Conservation (phyloP, 2,888 invertebrate species). For the Allophyes oxyacanthae region DNA sequence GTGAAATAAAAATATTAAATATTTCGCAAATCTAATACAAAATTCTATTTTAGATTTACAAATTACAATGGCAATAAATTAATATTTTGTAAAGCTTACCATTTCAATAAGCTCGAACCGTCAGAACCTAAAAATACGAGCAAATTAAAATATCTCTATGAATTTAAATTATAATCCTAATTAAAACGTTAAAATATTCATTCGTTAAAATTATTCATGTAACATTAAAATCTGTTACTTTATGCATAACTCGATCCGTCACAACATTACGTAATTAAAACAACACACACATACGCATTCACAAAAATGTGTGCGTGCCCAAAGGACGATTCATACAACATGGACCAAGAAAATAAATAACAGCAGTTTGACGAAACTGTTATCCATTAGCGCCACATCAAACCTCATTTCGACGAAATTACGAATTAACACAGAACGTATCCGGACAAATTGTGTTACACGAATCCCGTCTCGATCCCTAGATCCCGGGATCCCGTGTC, state of each 20-base stretch:
- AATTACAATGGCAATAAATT: no score
- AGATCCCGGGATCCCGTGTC: constrained; percentile 42
- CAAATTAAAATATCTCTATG: constrained; percentile 14
- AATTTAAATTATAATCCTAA: constrained; percentile 37
- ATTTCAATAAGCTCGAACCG: no score
- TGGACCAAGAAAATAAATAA: constrained; percentile 46
- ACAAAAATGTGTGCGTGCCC: constrained; percentile 7
- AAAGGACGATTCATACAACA: constrained; percentile 34
- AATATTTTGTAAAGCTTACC: no score
- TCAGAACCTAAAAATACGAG: background rate
- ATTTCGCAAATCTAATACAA: background rate
- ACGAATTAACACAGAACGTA: constrained; percentile 57
- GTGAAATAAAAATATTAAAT: background rate
- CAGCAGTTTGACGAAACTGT: constrained; percentile 51
- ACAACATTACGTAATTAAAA: constrained; percentile 12
- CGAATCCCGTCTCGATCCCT: constrained; percentile 48
- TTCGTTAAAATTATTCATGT: constrained; percentile 21
- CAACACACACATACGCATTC: constrained; percentile 9
- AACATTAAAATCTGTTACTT: constrained; percentile 28
- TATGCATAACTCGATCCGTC: constrained; percentile 28
- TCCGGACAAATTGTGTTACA: constrained; percentile 58
- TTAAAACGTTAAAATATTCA: constrained; percentile 31
- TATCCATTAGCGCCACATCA: constrained; percentile 56
- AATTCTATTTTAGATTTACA: no score
- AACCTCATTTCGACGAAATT: constrained; percentile 57